phyloP scores from a whole-genome alignment of 2,888 invertebrate species.

The Tridacna gigas region DNA sequence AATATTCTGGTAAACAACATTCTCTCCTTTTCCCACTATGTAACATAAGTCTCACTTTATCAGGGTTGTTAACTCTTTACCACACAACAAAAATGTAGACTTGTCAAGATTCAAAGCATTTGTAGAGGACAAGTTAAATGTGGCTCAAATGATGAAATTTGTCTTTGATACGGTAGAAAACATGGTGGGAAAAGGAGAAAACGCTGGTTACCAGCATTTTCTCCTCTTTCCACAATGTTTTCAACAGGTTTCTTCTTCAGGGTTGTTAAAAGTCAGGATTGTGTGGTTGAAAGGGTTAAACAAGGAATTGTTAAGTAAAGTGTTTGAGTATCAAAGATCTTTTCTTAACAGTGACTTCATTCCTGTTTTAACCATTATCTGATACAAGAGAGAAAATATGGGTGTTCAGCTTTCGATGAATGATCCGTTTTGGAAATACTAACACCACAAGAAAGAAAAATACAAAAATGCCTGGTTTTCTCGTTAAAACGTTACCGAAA shows the following conservation, averaged over 20 bases:
- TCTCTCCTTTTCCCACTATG: too few relatives aligned
- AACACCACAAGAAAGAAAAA: neutral
- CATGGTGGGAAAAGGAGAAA: too few relatives aligned
- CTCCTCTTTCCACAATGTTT: neutral
- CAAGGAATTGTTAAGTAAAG: neutral
- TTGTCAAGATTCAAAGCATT: too few relatives aligned
- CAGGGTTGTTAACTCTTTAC: neutral
- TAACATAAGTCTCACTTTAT: too few relatives aligned
- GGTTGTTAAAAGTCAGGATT: neutral
- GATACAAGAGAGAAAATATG: neutral
- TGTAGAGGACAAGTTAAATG: too few relatives aligned
- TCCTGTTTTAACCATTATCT: neutral
- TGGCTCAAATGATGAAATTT: too few relatives aligned
- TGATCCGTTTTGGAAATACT: neutral
- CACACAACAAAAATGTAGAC: too few relatives aligned
- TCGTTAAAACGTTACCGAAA: conserved; percentile 27
- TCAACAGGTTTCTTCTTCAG: neutral
- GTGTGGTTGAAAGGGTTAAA: neutral
- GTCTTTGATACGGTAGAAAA: too few relatives aligned
- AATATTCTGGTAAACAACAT: too few relatives aligned
- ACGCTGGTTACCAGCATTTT: too few relatives aligned
- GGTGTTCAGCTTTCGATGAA: conserved; percentile 5
- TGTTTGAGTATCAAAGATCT: neutral
- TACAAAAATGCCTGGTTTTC: neutral
- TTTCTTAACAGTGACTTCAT: neutral